Percentiles rank a stretch among this genome's conserved stretches.
These are phyloP conservation scores for Phodopus roborovskii DNA, from an alignment of 2,113 vertebrate species.

Conservation along the genomic window DNA sequence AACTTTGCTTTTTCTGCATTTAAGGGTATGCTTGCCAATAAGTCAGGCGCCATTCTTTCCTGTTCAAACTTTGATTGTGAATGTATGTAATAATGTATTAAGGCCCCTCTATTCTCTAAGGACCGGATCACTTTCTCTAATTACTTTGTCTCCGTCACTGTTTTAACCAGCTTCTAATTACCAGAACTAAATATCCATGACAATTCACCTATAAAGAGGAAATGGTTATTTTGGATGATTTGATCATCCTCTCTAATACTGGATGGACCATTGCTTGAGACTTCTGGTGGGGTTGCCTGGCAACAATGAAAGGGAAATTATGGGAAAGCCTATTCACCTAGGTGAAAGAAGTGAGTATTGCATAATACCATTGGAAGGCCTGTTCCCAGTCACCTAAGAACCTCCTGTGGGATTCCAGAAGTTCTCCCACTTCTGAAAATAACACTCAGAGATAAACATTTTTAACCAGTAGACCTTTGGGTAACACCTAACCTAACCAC, in stretches of 20 bases:
- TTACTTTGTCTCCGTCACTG: neutral
- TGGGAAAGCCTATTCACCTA: neutral
- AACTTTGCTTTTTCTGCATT: neutral
- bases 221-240: neutral
- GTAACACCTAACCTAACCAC: neutral
- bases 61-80: neutral
- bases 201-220: neutral
- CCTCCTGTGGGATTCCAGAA: too few species aligned
- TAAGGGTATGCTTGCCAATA: neutral
- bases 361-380: neutral
- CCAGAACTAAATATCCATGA: neutral
- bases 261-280: neutral
- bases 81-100: neutral
- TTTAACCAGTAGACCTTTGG: neutral
- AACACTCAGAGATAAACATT: neutral
- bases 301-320: neutral
- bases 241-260: neutral
- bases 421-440: too few species aligned
- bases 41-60: neutral
- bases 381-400: neutral
- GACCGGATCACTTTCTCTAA: neutral
- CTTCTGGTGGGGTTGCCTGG: too few species aligned
- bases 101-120: neutral
- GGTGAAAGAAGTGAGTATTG: neutral
- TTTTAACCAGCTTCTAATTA: neutral